Percentiles rank a stretch among this genome's conserved stretches.
Conservation (phyloP, 1,140 invertebrate genomes). For the Pseudachorutes palmiensis region DNA sequence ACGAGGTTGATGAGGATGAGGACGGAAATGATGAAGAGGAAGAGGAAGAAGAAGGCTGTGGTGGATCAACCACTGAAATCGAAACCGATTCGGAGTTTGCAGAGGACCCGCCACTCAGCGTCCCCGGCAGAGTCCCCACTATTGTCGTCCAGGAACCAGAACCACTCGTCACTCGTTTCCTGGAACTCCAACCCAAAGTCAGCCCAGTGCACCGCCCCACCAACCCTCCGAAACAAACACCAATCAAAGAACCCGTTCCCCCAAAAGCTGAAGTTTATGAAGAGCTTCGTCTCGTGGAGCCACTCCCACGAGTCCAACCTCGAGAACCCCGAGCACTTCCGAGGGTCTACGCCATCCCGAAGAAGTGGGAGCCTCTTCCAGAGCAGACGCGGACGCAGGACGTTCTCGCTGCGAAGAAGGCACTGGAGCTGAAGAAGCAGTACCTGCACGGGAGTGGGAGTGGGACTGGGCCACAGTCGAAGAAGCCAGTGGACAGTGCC, state of each 20-base stretch:
- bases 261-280: conserved; percentile 1
- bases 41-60: conserved; percentile 51
- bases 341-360: conserved; percentile 31
- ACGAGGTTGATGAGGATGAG: conserved; percentile 54
- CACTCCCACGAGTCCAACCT: conserved; percentile 18
- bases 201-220: neutral
- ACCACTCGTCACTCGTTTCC: conserved; percentile 27
- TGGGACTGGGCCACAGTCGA: neutral
- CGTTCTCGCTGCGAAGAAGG: conserved; percentile 73
- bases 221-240: neutral
- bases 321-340: conserved; percentile 22
- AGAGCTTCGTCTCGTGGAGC: conserved; percentile 26
- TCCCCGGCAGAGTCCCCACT: conserved; percentile 42
- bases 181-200: neutral
- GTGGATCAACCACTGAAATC: conserved; percentile 79
- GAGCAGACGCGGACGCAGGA: conserved; percentile 45
- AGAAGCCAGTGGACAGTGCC: conserved; percentile 24
- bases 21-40: conserved; percentile 57
- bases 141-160: conserved; percentile 43
- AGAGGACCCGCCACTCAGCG: conserved; percentile 50
- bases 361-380: conserved; percentile 31
- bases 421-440: conserved; percentile 71
- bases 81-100: conserved; percentile 86
- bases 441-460: conserved; percentile 53
- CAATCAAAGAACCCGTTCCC: neutral